These are phyloP conservation scores for Pyxicephalus adspersus DNA, from an alignment of 2,113 vertebrate genomes.

Conservation along the genomic window DNA sequence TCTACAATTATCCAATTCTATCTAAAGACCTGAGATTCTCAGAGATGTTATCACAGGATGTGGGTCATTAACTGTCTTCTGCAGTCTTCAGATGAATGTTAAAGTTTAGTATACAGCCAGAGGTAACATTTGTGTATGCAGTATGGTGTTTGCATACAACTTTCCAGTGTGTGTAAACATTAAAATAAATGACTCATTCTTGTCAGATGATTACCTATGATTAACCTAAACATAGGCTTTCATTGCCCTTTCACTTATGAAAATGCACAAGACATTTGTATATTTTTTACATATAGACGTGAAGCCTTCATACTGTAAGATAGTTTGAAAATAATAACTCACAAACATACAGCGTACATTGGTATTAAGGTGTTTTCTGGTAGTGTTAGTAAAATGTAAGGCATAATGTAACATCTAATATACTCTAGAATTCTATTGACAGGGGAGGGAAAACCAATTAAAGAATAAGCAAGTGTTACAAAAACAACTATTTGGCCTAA, in stretches of 20 bases:
- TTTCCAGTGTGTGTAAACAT: not conserved
- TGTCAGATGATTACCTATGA: not conserved
- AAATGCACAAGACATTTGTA: not conserved
- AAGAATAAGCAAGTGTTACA: too few relatives aligned
- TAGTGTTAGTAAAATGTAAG: too few relatives aligned
- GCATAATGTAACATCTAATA: too few relatives aligned
- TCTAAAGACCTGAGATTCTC: too few relatives aligned
- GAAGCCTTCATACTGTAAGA: not conserved
- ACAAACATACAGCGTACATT: not conserved
- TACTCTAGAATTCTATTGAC: too few relatives aligned
- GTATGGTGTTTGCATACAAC: slow-evolving; percentile 3
- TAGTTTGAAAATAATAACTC: not conserved
- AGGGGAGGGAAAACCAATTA: too few relatives aligned
- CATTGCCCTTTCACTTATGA: not conserved
- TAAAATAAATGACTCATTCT: not conserved
- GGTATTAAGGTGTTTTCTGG: not conserved
- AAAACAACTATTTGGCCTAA: too few relatives aligned
- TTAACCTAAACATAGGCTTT: not conserved
- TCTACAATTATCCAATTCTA: too few relatives aligned
- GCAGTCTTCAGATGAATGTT: too few relatives aligned
- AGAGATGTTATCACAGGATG: too few relatives aligned
- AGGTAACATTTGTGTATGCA: not conserved
- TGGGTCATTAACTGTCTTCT: too few relatives aligned
- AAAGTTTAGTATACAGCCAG: too few relatives aligned
- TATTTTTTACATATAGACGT: not conserved